These are phyloP conservation scores for Drosophila malerkotliana DNA, from an alignment of 1,140 invertebrate species.

Conservation along the genomic window DNA sequence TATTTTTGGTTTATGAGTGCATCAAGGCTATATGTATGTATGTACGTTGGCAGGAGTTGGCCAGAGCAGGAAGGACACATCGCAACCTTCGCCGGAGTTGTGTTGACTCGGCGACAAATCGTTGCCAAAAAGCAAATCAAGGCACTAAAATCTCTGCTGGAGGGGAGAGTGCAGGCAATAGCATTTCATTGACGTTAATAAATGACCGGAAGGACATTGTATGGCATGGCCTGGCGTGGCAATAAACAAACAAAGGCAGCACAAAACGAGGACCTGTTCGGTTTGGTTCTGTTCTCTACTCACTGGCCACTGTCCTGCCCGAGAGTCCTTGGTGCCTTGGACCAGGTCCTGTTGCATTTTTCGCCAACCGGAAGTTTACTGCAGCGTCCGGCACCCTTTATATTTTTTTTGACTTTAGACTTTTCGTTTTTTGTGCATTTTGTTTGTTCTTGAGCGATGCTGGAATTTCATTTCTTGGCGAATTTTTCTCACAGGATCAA, in stretches of 20 bases:
- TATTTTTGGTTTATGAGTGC: constrained; percentile 65
- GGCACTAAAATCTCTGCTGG: constrained; percentile 35
- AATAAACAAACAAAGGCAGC: constrained; percentile 74
- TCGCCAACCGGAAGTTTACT: constrained; percentile 77
- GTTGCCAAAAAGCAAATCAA: constrained; percentile 55
- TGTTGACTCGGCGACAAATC: constrained; percentile 79
- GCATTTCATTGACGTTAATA: constrained; percentile 80
- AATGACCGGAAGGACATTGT: constrained; percentile 82
- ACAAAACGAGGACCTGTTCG: constrained; percentile 12
- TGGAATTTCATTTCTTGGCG: constrained; percentile 71
- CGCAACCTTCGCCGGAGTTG: constrained; percentile 65
- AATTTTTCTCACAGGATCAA: constrained; percentile 71
- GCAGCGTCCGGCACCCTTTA: constrained; percentile 77
- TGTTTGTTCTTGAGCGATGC: constrained; percentile 14
- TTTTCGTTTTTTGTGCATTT: constrained; percentile 10
- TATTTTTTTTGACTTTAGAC: constrained; percentile 24
- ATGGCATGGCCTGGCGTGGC: constrained; percentile 75
- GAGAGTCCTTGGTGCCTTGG: constrained; percentile 27
- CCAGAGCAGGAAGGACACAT: constrained; percentile 36
- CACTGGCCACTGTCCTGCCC: constrained; percentile 19
- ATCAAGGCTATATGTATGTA: constrained; percentile 31
- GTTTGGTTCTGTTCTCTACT: neutral
- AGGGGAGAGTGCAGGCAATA: constrained; percentile 46
- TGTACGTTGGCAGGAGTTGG: neutral
- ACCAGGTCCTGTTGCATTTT: constrained; percentile 76